Conservation (phyloP, 1,140 invertebrate genomes). For the Brachionus sp. region DNA sequence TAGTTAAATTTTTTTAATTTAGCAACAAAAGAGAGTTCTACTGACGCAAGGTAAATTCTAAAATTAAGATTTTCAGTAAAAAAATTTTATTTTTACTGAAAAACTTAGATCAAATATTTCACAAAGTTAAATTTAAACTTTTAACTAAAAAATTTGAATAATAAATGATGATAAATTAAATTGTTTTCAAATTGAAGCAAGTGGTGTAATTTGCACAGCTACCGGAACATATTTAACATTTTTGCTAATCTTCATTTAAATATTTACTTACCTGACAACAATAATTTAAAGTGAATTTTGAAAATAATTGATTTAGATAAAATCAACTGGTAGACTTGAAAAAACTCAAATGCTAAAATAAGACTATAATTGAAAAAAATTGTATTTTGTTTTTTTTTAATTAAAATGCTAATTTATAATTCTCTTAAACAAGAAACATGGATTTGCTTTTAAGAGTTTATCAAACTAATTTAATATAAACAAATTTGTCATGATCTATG, state of each 20-base stretch:
- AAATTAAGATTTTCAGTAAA: too few species aligned
- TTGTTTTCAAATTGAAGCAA: not conserved
- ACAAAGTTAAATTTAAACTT: not conserved
- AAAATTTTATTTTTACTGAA: not conserved
- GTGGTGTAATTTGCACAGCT: not conserved
- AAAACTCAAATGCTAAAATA: not conserved
- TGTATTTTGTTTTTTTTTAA: slow-evolving; percentile 39
- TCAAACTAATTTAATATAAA: not conserved
- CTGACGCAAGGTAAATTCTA: not conserved
- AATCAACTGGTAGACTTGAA: not conserved
- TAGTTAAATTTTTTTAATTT: too few species aligned
- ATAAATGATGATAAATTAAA: not conserved
- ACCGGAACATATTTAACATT: not conserved
- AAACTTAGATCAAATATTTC: not conserved
- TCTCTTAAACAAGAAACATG: not conserved
- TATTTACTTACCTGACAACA: not conserved
- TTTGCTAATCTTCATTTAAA: not conserved
- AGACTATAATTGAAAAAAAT: not conserved
- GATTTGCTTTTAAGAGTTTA: not conserved
- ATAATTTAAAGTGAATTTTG: not conserved
- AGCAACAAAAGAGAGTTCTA: not conserved
- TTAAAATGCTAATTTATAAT: slow-evolving; percentile 42
- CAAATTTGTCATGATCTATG: slow-evolving; percentile 23
- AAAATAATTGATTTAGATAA: not conserved
- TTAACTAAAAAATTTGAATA: not conserved